Evolutionary conservation across 1,140 invertebrate species (phyloP).

Genomic region (Laupala kohalensis): DNA sequence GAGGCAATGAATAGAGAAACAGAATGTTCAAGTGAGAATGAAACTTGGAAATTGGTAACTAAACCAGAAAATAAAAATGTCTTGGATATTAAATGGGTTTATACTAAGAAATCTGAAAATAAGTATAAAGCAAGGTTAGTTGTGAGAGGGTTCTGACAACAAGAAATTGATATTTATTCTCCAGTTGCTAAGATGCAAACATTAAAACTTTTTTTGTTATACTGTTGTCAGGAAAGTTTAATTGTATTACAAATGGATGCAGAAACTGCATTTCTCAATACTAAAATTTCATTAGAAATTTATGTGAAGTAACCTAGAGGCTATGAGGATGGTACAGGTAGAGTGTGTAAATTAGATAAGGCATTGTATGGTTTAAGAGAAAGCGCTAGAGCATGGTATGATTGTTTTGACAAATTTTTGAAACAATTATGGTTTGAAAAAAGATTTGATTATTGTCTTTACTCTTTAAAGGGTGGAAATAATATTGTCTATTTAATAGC

Average conservation of each 20-base stretch:
- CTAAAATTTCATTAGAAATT: neutral
- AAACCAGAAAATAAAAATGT: no score
- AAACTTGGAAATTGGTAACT: no score
- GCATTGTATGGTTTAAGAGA: constrained; percentile 2
- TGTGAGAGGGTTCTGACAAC: no score
- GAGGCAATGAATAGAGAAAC: no score
- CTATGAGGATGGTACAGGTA: neutral
- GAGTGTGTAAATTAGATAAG: neutral
- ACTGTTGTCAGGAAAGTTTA: neutral
- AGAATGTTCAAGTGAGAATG: no score
- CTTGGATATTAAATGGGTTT: no score
- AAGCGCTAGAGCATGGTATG: neutral
- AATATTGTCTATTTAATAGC: no score
- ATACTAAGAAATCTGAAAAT: no score
- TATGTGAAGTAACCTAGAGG: neutral
- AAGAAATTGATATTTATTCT: no score
- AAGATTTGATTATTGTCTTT: constrained; percentile 8
- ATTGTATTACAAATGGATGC: neutral
- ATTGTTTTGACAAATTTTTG: constrained; percentile 1
- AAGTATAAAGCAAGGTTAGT: no score
- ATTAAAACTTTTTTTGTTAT: no score
- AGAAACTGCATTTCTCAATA: neutral
- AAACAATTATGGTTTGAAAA: constrained; percentile 5
- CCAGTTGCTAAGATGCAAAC: no score
- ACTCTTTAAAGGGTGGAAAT: constrained; percentile 4